Base-by-base conservation (phyloP, 1,140 invertebrate genomes). In the Drosophila repletoides region DNA sequence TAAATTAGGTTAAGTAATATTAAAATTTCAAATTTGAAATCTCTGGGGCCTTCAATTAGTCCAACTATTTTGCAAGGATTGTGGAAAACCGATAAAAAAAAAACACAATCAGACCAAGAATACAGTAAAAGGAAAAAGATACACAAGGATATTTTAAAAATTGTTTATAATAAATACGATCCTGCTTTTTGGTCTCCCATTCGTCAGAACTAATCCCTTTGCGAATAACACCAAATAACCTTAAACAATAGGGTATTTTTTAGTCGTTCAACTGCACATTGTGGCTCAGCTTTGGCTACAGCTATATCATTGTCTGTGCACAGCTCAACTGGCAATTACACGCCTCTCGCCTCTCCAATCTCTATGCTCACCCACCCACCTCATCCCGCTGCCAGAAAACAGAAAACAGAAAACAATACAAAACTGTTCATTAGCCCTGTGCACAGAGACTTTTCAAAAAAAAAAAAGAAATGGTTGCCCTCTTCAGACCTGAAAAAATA, bases 351-450 rank as follows among this genome's bases (percentile, higher is more conserved):
- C 10, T 14, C 10, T 17, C 17, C 31, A 15, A 38, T 10, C 19
- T 4, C 19, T 17, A 21, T 7, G 5, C 17, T 2, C 17, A 14
- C 17, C 38, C 49, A 43, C 19, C 33, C 33, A 38, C 31, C 14
- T 43, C 1, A 41, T 0, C 26, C 1, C 22, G 12, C 12, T 14
- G 0, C 17, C 24, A 6, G 2, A 2, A 38, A 33, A 34, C 24
- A 33, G 15, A 7, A 19, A 14, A n/a, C 21, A n/a, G 6, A n/a
- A n/a, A 46, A 19, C 14, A 15, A 46, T 9, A 12, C 40, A 68
- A 76, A 71, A 71, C 24, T 75, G 60, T 60, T 66, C 41, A 76
- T 60, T 76, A 76, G 36, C 36, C 15, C 21, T 12, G 10, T 33
- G 49, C 38, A 64, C 36, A 61, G 24, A 26, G 24, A 26, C 53